A percentile compares a stretch with the other conserved stretches of the same genome.
These are phyloP conservation scores for Pollenia griseotomentosa DNA, from an alignment of 2,888 invertebrate species.

Conservation along the genomic window DNA sequence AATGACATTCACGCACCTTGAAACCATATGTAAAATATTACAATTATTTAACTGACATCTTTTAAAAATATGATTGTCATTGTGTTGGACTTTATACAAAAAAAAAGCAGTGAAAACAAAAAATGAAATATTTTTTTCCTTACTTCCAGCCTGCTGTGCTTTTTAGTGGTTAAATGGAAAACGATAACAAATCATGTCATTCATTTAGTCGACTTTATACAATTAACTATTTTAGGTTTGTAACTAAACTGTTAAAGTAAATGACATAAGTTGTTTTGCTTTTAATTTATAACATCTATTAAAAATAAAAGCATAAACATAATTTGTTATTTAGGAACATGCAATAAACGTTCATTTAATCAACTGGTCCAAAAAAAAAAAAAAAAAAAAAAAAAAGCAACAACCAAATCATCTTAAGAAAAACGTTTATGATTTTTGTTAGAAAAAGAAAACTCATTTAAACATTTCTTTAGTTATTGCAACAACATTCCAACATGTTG, in stretches of 20 bases:
- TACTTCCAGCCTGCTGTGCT: constrained; percentile 59
- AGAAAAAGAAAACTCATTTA: constrained; percentile 36
- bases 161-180: constrained; percentile 65
- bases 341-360: constrained; percentile 34
- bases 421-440: constrained; percentile 30
- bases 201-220: constrained; percentile 41
- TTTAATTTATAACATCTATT: constrained; percentile 68
- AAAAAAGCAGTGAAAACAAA: background rate
- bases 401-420: constrained; percentile 5
- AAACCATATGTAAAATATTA: constrained; percentile 72
- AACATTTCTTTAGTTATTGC: constrained; percentile 66
- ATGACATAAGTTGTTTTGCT: constrained; percentile 34
- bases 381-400: background rate
- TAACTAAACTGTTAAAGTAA: constrained; percentile 36
- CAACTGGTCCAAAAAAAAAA: constrained; percentile 1
- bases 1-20: constrained; percentile 59
- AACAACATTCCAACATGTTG: constrained; percentile 75
- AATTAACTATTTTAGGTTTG: constrained; percentile 42
- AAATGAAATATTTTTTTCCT: background rate
- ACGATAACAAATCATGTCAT: constrained; percentile 69
- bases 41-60: constrained; percentile 65
- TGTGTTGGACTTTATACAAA: constrained; percentile 22
- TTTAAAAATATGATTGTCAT: constrained; percentile 55
- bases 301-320: constrained; percentile 63
- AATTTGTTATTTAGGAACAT: constrained; percentile 63